Evolutionary conservation across 2,113 vertebrate species (phyloP).

Genomic region (Oreochromis aureus): DNA sequence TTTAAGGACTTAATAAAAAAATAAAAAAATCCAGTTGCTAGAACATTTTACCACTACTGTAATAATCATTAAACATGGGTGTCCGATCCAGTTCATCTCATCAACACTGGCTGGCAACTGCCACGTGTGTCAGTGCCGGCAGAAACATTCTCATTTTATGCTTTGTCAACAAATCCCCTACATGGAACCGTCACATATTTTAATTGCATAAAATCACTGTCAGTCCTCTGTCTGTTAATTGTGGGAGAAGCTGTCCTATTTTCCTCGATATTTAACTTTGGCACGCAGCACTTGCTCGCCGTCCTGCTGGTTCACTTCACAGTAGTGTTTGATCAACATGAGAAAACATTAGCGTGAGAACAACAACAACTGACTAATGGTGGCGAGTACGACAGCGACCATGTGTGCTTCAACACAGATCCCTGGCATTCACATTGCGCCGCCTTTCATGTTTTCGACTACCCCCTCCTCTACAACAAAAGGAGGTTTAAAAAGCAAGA

Average conservation of each 20-base stretch:
- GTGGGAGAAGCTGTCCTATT: background rate
- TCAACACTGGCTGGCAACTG: background rate
- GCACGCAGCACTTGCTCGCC: background rate
- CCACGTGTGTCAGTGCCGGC: background rate
- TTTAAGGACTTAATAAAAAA: rapidly evolving
- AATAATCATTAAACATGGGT: background rate
- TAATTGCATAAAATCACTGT: background rate
- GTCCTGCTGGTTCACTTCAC: background rate
- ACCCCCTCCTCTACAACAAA: conserved; percentile 42
- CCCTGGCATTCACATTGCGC: conserved; percentile 29
- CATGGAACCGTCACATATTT: background rate
- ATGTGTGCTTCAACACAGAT: conserved; percentile 23
- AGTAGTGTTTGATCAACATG: conserved; percentile 1
- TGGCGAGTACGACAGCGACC: background rate
- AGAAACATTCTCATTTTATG: background rate
- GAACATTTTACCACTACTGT: background rate
- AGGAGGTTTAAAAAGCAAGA: conserved; percentile 56
- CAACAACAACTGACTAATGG: conserved; percentile 2
- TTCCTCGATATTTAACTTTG: background rate
- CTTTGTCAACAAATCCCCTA: background rate
- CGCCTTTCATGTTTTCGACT: conserved; percentile 50
- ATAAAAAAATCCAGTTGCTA: background rate
- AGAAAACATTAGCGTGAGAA: conserved; percentile 11
- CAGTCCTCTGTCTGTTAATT: background rate
- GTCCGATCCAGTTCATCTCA: background rate